Evolutionary conservation across 64 coral and sea anemone genomes (phyloP).

Genomic region (Montipora cactus): DNA sequence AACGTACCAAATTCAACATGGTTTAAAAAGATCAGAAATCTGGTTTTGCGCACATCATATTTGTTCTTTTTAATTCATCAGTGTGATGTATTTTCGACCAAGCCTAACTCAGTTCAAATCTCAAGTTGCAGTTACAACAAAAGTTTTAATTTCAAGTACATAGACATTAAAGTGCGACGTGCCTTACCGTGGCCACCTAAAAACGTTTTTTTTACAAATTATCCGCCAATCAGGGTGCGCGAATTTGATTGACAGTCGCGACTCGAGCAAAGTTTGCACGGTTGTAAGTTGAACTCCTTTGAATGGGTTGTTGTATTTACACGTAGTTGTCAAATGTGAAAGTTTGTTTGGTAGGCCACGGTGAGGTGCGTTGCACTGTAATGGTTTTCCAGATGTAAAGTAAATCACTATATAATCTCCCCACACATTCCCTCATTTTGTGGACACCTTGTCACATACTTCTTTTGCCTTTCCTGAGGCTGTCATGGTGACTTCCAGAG

Average conservation of each 20-base stretch:
- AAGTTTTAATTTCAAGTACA: neutral
- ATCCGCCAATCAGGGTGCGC: no score
- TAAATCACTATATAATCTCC: neutral
- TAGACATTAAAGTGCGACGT: neutral
- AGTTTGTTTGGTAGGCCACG: no score
- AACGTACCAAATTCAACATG: neutral
- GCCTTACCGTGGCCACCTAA: no score
- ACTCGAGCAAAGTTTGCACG: no score
- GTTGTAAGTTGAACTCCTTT: neutral
- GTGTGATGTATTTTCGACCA: no score
- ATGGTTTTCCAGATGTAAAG: neutral
- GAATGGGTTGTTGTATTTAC: no score
- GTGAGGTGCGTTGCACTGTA: neutral
- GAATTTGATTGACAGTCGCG: no score
- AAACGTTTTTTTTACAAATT: no score
- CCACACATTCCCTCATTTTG: neutral
- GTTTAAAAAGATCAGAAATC: no score
- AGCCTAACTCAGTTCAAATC: neutral
- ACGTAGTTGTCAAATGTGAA: no score
- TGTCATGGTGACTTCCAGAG: constrained; percentile 41
- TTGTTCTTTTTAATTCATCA: neutral
- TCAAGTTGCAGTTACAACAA: constrained; percentile 14
- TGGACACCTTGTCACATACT: neutral
- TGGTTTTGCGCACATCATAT: no score
- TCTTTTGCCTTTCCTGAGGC: constrained; percentile 35